These are phyloP conservation scores for Melitaea athalia DNA, from an alignment of 2,888 invertebrate genomes.

Conservation along the genomic window DNA sequence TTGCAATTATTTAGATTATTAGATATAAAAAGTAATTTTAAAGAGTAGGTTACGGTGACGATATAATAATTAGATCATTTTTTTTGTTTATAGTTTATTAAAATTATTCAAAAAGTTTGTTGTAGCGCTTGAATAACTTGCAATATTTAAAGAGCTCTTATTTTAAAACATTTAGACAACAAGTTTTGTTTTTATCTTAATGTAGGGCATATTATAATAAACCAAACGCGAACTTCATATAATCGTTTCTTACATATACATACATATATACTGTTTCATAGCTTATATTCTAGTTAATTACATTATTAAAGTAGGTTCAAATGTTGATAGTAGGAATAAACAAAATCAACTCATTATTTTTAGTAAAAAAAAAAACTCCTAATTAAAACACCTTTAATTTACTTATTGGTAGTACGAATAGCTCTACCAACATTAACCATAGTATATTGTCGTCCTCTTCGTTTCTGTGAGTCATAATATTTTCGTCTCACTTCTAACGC, in stretches of 20 bases:
- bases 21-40: too few species aligned
- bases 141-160: neutral
- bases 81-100: too few species aligned
- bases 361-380: neutral
- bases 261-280: neutral
- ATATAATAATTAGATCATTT: too few species aligned
- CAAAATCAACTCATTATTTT: neutral
- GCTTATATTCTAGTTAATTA: neutral
- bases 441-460: conserved; percentile 25
- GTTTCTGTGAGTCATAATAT: conserved; percentile 28
- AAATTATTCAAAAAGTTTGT: neutral
- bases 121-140: too few species aligned
- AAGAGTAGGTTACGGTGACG: too few species aligned
- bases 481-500: conserved; percentile 57
- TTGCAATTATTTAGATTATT: too few species aligned
- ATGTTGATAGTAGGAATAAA: too few species aligned
- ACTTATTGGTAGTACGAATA: conserved; percentile 1
- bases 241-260: neutral
- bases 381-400: neutral
- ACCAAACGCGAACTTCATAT: neutral
- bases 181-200: neutral
- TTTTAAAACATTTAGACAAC: too few species aligned
- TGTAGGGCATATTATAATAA: neutral
- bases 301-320: neutral
- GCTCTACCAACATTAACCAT: conserved; percentile 8